Evolutionary conservation across 1,140 invertebrate genomes (phyloP).

Genomic region (Drosophila murphyi): DNA sequence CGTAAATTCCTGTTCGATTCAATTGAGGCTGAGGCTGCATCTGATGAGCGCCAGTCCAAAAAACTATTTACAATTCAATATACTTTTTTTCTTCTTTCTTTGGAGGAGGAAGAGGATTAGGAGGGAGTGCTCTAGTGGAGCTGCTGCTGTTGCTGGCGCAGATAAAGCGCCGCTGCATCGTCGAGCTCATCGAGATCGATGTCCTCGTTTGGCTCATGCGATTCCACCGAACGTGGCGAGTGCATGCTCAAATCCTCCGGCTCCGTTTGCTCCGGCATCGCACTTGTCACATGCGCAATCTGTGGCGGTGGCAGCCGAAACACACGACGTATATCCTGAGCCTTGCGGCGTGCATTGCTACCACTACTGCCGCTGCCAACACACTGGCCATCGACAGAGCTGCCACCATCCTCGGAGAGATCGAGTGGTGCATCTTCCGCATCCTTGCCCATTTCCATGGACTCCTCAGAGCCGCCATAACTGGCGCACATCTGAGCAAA

Average conservation of each 20-base stretch:
- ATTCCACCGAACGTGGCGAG: conserved; percentile 71
- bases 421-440: conserved; percentile 72
- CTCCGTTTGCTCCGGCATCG: conserved; percentile 91
- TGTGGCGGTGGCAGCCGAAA: conserved; percentile 83
- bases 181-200: conserved; percentile 83
- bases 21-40: conserved; percentile 56
- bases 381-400: conserved; percentile 62
- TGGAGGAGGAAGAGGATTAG: too few species aligned
- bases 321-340: conserved; percentile 85
- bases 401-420: conserved; percentile 75
- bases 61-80: conserved; percentile 9
- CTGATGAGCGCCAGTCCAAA: conserved; percentile 55
- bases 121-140: conserved; percentile 25
- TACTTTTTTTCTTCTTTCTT: neutral
- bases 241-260: conserved; percentile 93
- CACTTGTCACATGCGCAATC: conserved; percentile 73
- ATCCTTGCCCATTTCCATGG: conserved; percentile 69
- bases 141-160: conserved; percentile 68
- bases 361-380: conserved; percentile 50
- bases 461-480: conserved; percentile 78
- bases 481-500: conserved; percentile 71
- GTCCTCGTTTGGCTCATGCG: conserved; percentile 65
- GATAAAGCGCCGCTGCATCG: conserved; percentile 76
- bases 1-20: conserved; percentile 75
- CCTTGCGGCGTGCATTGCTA: conserved; percentile 84